These are phyloP conservation scores for Ascaphus truei DNA, from an alignment of 2,113 vertebrate species.

Conservation along the genomic window DNA sequence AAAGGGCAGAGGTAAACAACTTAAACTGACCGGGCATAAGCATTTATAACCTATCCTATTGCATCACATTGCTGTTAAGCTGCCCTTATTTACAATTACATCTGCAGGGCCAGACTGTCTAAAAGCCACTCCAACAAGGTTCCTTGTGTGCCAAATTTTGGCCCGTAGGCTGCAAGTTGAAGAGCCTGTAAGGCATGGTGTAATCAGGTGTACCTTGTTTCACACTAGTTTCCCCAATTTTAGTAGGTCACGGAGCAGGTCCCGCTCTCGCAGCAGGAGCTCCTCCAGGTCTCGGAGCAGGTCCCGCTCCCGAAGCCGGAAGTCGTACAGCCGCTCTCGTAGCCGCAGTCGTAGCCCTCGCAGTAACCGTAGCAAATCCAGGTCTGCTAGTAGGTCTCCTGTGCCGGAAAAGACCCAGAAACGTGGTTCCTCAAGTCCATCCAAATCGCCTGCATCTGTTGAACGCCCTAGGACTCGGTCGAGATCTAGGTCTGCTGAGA, in stretches of 20 bases:
- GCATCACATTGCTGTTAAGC: too few relatives aligned
- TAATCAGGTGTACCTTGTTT: too few relatives aligned
- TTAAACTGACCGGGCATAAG: too few relatives aligned
- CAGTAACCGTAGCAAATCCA: conserved; percentile 66
- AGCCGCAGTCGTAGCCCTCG: conserved; percentile 78
- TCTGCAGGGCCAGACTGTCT: too few relatives aligned
- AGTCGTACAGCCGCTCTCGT: conserved; percentile 77
- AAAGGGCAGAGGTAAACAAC: too few relatives aligned
- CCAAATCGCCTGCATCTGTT: conserved; percentile 70
- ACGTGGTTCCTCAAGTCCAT: conserved; percentile 68
- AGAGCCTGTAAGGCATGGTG: too few relatives aligned
- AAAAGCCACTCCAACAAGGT: too few relatives aligned
- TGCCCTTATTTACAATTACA: too few relatives aligned
- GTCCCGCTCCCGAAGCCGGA: conserved; percentile 77
- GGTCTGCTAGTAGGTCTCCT: conserved; percentile 76
- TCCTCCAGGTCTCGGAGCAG: conserved; percentile 82
- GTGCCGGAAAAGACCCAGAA: conserved; percentile 76
- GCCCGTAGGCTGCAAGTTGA: too few relatives aligned
- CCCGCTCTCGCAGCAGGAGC: conserved; percentile 82
- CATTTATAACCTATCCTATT: accelerated
- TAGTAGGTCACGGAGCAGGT: conserved; percentile 84
- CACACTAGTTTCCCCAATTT: too few relatives aligned
- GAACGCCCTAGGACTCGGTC: conserved; percentile 77
- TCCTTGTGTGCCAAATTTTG: too few relatives aligned
- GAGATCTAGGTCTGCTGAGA: conserved; percentile 79